These are phyloP conservation scores for Bombus pascuorum DNA, from an alignment of 1,140 invertebrate genomes.

Conservation along the genomic window DNA sequence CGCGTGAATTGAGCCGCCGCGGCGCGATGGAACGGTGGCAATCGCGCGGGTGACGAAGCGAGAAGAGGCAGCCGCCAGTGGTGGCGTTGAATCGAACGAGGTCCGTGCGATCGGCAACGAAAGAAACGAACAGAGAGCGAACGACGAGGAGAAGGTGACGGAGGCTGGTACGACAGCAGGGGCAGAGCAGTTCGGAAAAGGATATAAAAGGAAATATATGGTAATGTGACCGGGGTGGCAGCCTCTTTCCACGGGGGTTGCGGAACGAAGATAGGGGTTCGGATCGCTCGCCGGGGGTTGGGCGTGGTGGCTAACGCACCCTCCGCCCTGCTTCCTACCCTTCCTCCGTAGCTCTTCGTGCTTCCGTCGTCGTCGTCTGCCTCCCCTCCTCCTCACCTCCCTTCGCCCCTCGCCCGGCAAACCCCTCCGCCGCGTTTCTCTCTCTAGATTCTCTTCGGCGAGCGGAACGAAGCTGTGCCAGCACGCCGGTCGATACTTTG, in stretches of 20 bases:
- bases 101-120: background rate
- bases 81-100: background rate
- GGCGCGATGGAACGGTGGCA: background rate
- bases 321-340: slow-evolving; percentile 49
- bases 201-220: slow-evolving; percentile 80
- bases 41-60: slow-evolving; percentile 50
- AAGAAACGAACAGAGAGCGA: slow-evolving; percentile 7
- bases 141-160: slow-evolving; percentile 40
- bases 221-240: slow-evolving; percentile 76
- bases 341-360: slow-evolving; percentile 57
- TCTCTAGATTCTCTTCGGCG: slow-evolving; percentile 27
- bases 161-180: slow-evolving; percentile 34
- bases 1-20: slow-evolving; percentile 32
- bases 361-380: slow-evolving; percentile 49
- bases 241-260: slow-evolving; percentile 59
- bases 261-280: slow-evolving; percentile 65
- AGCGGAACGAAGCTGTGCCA: slow-evolving; percentile 34
- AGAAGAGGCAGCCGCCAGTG: slow-evolving; percentile 12
- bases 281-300: slow-evolving; percentile 77
- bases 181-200: slow-evolving; percentile 66
- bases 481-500: slow-evolving; percentile 80
- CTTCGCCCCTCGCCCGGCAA: background rate
- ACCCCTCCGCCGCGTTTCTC: slow-evolving; percentile 33
- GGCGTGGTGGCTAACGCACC: slow-evolving; percentile 78
- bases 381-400: slow-evolving; percentile 5